Evolutionary conservation across 2,797 vertebrate species (phyloP).

Genomic region (Typhlichthys subterraneus): DNA sequence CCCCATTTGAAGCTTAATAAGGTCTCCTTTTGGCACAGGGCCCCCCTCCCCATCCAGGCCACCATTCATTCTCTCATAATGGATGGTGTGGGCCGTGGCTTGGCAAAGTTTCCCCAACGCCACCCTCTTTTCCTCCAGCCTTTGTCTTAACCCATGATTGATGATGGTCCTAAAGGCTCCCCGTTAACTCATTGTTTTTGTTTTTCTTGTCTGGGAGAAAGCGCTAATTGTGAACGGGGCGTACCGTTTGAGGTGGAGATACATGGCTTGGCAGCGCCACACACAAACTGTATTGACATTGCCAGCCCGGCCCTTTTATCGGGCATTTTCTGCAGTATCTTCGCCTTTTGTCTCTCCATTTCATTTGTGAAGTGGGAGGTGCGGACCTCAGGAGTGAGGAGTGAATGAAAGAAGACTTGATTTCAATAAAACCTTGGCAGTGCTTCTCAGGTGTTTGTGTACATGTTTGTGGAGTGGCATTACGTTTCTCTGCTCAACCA

Average conservation of each 20-base stretch:
- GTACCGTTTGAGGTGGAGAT: constrained; percentile 53
- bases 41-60: constrained; percentile 51
- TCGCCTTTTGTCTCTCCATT: constrained; percentile 26
- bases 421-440: constrained; percentile 39
- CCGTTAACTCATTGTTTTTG: constrained; percentile 55
- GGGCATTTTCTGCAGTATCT: constrained; percentile 5
- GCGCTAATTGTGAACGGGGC: constrained; percentile 62
- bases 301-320: constrained; percentile 36
- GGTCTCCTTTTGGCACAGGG: constrained; percentile 46
- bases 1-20: too few species aligned
- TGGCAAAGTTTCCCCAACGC: constrained; percentile 65
- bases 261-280: constrained; percentile 30
- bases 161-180: constrained; percentile 75
- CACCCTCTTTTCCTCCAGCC: constrained; percentile 60
- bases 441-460: constrained; percentile 18
- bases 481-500: background rate
- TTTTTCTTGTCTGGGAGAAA: constrained; percentile 47
- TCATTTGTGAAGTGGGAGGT: constrained; percentile 20
- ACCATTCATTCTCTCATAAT: constrained; percentile 70
- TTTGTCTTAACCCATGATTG: constrained; percentile 78
- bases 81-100: constrained; percentile 67
- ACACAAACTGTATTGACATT: constrained; percentile 34
- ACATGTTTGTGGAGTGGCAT: background rate
- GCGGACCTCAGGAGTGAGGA: constrained; percentile 1
- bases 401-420: constrained; percentile 28